Percentiles rank a stretch among this genome's conserved stretches.
Evolutionary conservation across 1,140 invertebrate genomes (phyloP).

Genomic region (Drosophila subpulchrella): DNA sequence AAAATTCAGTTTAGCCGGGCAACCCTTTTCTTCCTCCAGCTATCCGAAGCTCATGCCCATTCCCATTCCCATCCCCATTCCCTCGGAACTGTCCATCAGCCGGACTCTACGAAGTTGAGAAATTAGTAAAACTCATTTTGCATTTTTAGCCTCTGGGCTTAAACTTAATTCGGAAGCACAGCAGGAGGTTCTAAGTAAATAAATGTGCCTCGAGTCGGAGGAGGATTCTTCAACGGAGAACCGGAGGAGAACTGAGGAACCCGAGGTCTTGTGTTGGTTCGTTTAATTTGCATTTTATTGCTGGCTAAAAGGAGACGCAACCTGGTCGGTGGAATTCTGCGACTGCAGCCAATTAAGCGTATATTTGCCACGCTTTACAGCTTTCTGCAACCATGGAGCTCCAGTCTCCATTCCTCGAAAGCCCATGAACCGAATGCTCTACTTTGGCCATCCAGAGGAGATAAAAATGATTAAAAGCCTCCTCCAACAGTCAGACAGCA

Average conservation of each 20-base stretch:
- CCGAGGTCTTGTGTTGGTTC: slow-evolving; percentile 33
- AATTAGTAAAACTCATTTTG: slow-evolving; percentile 85
- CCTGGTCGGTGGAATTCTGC: slow-evolving; percentile 9
- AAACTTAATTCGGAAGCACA: slow-evolving; percentile 85
- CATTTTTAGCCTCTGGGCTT: slow-evolving; percentile 84
- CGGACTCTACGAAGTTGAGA: slow-evolving; percentile 67
- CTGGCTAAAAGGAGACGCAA: slow-evolving; percentile 19
- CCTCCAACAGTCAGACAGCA: slow-evolving; percentile 47
- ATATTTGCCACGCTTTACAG: slow-evolving; percentile 84
- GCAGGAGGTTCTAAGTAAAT: slow-evolving; percentile 85
- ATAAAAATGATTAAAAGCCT: slow-evolving; percentile 80
- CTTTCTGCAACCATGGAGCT: slow-evolving; percentile 41
- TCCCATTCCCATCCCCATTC: background rate
- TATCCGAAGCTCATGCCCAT: background rate
- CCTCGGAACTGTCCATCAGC: slow-evolving; percentile 68
- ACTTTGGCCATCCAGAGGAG: slow-evolving; percentile 60
- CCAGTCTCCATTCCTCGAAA: background rate
- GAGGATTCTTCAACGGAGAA: background rate
- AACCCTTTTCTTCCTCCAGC: slow-evolving; percentile 14
- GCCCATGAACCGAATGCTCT: slow-evolving; percentile 45
- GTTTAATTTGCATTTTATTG: slow-evolving; percentile 85
- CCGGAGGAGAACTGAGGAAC: background rate
- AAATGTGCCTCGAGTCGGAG: slow-evolving; percentile 68
- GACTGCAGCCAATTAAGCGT: slow-evolving; percentile 80
- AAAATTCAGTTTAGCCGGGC: slow-evolving; percentile 67